Conservation (phyloP, 2,888 invertebrate species). For the Sarcophaga carnaria region DNA sequence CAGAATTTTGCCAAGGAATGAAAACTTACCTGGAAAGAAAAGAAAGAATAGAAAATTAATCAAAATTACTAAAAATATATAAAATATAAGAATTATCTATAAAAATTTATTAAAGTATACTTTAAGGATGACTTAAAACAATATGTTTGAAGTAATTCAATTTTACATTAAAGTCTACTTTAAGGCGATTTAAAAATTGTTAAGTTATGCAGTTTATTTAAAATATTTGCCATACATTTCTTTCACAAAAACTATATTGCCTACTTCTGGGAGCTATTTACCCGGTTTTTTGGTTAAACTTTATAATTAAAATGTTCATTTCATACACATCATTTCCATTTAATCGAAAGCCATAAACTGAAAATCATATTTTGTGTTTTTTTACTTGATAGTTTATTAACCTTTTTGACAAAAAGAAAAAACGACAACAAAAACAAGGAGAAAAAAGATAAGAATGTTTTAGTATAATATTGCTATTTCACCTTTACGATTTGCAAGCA, state of each 20-base stretch:
- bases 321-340: slow-evolving; percentile 14
- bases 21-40: slow-evolving; percentile 64
- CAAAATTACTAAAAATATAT: background rate
- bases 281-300: too few species aligned
- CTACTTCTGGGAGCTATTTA: too few species aligned
- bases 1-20: background rate
- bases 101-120: background rate
- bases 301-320: background rate
- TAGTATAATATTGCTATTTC: too few species aligned
- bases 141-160: too few species aligned
- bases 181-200: too few species aligned
- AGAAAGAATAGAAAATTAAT: background rate
- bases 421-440: background rate
- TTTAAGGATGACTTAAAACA: background rate
- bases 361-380: slow-evolving; percentile 30
- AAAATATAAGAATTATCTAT: background rate
- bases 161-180: too few species aligned
- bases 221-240: too few species aligned
- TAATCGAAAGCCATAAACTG: slow-evolving; percentile 6
- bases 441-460: too few species aligned
- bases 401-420: slow-evolving; percentile 12
- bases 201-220: too few species aligned
- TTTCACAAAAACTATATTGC: too few species aligned
- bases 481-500: too few species aligned
- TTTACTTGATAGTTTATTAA: slow-evolving; percentile 56